A percentile compares a stretch with the other conserved stretches of the same genome.
These are phyloP conservation scores for Recurvirostra avosetta DNA, from an alignment of 2,113 vertebrate species.

Conservation along the genomic window DNA sequence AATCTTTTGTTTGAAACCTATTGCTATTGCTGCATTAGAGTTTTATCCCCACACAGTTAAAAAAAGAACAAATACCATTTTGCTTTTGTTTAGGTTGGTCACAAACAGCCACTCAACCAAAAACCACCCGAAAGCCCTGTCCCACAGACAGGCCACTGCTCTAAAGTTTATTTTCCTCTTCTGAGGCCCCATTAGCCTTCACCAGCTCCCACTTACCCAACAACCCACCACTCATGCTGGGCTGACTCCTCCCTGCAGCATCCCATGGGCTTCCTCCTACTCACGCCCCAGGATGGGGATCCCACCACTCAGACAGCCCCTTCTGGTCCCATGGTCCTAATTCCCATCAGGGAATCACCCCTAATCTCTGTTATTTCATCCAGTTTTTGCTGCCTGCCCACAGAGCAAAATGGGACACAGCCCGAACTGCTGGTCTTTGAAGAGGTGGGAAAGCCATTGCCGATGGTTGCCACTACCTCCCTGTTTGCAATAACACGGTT, in stretches of 20 bases:
- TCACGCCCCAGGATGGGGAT: not conserved
- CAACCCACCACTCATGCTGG: accelerated
- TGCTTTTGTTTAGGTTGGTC: not conserved
- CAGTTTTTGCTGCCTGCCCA: not conserved
- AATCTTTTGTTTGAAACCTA: not conserved
- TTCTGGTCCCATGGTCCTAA: not conserved
- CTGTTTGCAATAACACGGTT: not conserved
- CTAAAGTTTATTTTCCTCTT: not conserved
- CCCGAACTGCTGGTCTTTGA: not conserved
- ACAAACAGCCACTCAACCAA: not conserved
- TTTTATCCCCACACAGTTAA: not conserved
- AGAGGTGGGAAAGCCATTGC: conserved; percentile 14
- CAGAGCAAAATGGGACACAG: not conserved
- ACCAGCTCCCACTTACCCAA: not conserved
- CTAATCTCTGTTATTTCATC: not conserved
- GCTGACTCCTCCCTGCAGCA: not conserved
- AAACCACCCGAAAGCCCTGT: not conserved
- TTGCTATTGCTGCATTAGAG: not conserved
- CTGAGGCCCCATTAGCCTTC: not conserved
- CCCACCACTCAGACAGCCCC: not conserved
- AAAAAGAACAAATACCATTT: not conserved
- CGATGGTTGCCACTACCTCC: not conserved
- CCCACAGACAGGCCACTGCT: not conserved
- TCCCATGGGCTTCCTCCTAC: not conserved
- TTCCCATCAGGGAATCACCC: not conserved